These are phyloP conservation scores for Mechanitis messenoides DNA, from an alignment of 2,888 invertebrate genomes.

Conservation along the genomic window DNA sequence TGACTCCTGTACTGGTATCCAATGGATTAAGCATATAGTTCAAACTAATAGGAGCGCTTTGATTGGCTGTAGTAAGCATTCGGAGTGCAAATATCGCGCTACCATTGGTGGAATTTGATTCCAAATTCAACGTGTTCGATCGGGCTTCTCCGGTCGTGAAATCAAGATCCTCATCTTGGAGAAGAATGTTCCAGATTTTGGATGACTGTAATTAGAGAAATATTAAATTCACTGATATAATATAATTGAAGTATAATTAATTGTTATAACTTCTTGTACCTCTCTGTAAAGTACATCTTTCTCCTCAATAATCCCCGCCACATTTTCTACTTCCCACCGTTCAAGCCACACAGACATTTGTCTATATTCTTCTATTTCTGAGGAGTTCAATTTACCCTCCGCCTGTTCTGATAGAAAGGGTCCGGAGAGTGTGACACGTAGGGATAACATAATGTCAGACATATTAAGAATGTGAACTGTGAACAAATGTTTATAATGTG, in stretches of 20 bases:
- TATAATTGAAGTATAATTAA: not conserved
- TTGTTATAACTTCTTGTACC: conserved; percentile 7
- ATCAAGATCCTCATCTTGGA: conserved; percentile 78
- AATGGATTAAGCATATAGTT: conserved; percentile 80
- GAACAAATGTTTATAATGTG: conserved; percentile 13
- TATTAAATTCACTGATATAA: conserved; percentile 14
- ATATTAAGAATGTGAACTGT: conserved; percentile 47
- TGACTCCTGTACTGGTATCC: conserved; percentile 80
- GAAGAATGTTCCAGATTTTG: conserved; percentile 76
- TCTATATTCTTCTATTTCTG: conserved; percentile 32
- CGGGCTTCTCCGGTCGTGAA: conserved; percentile 69
- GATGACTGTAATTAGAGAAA: conserved; percentile 49
- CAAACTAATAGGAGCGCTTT: conserved; percentile 50
- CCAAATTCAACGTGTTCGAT: conserved; percentile 55
- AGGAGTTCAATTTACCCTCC: conserved; percentile 49
- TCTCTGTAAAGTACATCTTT: conserved; percentile 14
- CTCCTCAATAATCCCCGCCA: not conserved
- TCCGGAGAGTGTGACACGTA: conserved; percentile 51
- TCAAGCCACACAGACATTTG: conserved; percentile 55
- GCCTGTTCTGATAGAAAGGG: conserved; percentile 60
- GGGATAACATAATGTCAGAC: conserved; percentile 34
- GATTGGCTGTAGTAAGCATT: conserved; percentile 40
- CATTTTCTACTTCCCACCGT: conserved; percentile 31
- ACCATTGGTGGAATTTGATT: conserved; percentile 30
- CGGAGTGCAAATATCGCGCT: conserved; percentile 37